Percentiles rank a stretch among this genome's conserved stretches.
phyloP scores from a whole-genome alignment of 2,797 vertebrate genomes.

The Tangara arthus region DNA sequence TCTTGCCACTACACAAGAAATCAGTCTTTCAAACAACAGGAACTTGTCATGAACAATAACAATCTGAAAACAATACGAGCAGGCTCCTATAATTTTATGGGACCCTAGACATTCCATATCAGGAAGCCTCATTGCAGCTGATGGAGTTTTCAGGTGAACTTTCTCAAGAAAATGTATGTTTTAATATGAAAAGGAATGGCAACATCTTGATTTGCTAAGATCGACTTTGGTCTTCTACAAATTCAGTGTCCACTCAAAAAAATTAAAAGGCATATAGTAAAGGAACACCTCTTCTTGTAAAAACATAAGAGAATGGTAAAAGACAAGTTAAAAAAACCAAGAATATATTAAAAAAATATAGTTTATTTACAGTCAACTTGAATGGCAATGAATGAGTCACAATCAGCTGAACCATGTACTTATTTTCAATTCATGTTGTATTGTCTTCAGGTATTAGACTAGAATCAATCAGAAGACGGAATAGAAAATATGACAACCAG shows the following conservation, averaged over 20 bases:
- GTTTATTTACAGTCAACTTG: not conserved
- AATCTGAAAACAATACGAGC: conserved; percentile 39
- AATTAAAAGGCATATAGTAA: not conserved
- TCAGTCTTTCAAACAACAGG: conserved; percentile 23
- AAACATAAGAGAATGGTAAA: not conserved
- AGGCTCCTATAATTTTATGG: not conserved
- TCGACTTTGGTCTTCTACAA: not conserved
- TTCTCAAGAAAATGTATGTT: not conserved
- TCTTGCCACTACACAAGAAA: not conserved
- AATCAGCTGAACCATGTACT: not conserved
- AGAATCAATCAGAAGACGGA: not conserved
- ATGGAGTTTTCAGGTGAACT: not conserved
- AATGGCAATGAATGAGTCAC: not conserved
- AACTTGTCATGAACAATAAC: conserved; percentile 33
- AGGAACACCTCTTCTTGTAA: not conserved
- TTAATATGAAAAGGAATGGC: not conserved
- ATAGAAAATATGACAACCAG: not conserved
- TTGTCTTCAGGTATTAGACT: not conserved
- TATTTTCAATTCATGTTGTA: not conserved
- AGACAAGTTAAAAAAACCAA: not conserved
- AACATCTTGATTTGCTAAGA: not conserved
- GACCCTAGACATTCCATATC: not conserved
- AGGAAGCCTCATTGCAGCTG: not conserved
- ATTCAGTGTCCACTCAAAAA: not conserved
- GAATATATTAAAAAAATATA: not conserved